Base-by-base conservation (phyloP, 1,140 invertebrate species). In the Brachystomella parvula region DNA sequence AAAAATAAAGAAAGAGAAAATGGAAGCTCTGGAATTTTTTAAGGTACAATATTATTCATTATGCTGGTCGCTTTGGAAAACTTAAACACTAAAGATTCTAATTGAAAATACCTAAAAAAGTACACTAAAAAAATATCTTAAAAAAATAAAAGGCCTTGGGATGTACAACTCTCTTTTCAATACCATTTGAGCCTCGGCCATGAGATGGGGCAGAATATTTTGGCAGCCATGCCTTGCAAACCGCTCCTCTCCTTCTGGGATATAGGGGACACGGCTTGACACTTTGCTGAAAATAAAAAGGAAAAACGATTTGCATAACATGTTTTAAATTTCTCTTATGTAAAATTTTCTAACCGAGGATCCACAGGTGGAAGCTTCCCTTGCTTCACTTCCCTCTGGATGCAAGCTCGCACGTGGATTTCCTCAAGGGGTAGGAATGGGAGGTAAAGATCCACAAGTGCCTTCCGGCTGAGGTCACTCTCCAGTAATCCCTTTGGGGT, bases 401-500 rank as follows among this genome's bases (percentile, higher is more conserved):
- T 65, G 53, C 71, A 73, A 29, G 49, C 28, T 12, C 70, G 44
- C 0, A 73, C 64, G 57, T 73, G 71, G 24, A 44, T 3, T n/a
- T 65, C 53, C 31, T 73, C 66, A 53, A 73, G 31, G 19, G 71
- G 71, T 24, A 73, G 47, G 56, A 68, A 73, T 19, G 71, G 71
- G 56, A 73, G 59, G 39, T 59, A 73, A 39, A 57, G 65, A 28
- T 73, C 68, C 17, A 73, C 65, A 3, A 73, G 26, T 17, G 47
- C 26, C 31, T 44, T 61, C 15, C 67, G 64, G 29, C 68, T 73
- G 15, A 73, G 30, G 44, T 63, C 33, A 17, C 66, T 69, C 21
- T 69, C 64, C 24, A 32, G 63, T 12, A 73, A 59, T 47, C 68
- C 71, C 57, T 31, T 61, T 53, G 19, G 64, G 61, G 26, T 19